Percentiles rank a stretch among this genome's conserved stretches.
Evolutionary conservation across 2,797 vertebrate genomes (phyloP).

Genomic region (Paratrypauchen microcephalus): DNA sequence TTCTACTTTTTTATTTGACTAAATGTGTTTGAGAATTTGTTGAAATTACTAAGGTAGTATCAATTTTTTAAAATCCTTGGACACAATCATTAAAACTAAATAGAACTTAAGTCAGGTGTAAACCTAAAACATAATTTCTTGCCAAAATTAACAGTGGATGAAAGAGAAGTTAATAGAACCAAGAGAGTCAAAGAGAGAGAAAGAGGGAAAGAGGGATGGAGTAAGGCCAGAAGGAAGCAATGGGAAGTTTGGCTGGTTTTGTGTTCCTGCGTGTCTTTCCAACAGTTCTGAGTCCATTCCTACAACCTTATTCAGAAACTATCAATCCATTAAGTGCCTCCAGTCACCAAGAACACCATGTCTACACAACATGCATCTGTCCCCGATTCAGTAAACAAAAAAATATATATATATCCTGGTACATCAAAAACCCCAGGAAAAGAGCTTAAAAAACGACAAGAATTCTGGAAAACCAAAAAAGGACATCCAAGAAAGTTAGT

Average conservation of each 20-base stretch:
- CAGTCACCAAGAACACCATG: conserved; percentile 2
- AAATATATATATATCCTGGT: conserved; percentile 24
- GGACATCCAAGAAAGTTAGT: conserved; percentile 18
- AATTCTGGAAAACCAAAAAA: conserved; percentile 25
- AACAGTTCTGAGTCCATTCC: conserved; percentile 82
- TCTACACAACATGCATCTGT: not conserved
- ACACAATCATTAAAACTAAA: not conserved
- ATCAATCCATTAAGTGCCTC: not conserved
- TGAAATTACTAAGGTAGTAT: not conserved
- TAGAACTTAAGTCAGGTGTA: not conserved
- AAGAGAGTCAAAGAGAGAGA: conserved; percentile 64
- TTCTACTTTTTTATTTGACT: not conserved
- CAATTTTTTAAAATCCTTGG: not conserved
- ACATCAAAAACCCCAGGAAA: conserved; percentile 34
- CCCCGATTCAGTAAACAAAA: not conserved
- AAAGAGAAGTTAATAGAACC: conserved; percentile 28
- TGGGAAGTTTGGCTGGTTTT: conserved; percentile 68
- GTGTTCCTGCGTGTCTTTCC: conserved; percentile 73
- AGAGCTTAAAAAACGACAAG: conserved; percentile 17
- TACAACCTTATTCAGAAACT: conserved; percentile 20
- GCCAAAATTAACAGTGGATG: conserved; percentile 8
- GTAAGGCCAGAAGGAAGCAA: conserved; percentile 74
- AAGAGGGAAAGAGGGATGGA: conserved; percentile 74
- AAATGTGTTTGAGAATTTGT: not conserved
- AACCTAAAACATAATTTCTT: not conserved